Conservation (phyloP, 2,888 invertebrate genomes). For the Cerastoderma edule region DNA sequence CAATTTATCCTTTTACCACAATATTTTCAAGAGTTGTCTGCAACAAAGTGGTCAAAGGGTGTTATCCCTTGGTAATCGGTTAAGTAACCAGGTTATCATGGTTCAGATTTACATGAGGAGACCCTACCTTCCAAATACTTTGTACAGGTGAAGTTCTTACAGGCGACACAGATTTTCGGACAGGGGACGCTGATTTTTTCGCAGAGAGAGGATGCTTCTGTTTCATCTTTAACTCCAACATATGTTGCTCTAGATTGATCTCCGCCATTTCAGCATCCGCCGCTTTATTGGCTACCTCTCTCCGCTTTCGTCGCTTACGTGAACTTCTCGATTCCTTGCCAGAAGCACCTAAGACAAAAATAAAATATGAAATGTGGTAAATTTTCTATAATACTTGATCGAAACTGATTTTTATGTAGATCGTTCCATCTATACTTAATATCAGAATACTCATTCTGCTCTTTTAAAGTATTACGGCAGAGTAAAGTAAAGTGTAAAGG, state of each 20-base stretch:
- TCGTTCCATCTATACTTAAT: too few species aligned
- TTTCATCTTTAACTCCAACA: constrained; percentile 79
- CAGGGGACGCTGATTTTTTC: constrained; percentile 82
- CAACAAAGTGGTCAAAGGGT: not conserved
- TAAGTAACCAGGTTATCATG: not conserved
- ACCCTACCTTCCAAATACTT: constrained; percentile 44
- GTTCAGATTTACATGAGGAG: too few species aligned
- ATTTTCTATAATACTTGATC: too few species aligned
- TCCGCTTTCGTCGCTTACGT: constrained; percentile 79
- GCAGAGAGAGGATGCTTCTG: constrained; percentile 83
- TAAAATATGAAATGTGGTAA: too few species aligned
- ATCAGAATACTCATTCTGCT: too few species aligned
- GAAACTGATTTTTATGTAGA: too few species aligned
- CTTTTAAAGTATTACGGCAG: too few species aligned
- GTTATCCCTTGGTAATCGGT: not conserved
- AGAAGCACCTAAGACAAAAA: constrained; percentile 36
- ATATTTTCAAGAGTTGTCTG: not conserved
- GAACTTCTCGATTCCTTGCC: constrained; percentile 54
- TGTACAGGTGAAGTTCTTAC: constrained; percentile 42
- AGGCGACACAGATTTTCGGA: constrained; percentile 37
- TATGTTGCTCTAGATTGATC: constrained; percentile 82
- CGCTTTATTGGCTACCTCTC: constrained; percentile 80
- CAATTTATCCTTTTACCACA: constrained; percentile 4
- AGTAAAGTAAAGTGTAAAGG: too few species aligned
- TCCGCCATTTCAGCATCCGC: constrained; percentile 83